These are phyloP conservation scores for Crepidodera aurea DNA, from an alignment of 2,888 invertebrate species.

Conservation along the genomic window DNA sequence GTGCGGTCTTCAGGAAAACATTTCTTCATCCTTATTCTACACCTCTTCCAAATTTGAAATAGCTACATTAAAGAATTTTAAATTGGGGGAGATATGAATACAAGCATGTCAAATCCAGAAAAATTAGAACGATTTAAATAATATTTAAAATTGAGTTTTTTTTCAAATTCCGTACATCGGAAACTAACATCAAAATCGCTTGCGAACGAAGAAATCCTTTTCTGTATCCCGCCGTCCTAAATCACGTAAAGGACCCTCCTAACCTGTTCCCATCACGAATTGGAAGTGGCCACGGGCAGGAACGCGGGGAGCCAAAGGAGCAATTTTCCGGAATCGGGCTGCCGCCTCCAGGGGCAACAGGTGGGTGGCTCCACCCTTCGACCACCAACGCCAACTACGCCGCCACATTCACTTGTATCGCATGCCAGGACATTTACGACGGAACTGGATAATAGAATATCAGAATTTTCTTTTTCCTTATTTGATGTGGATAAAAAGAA, in stretches of 20 bases:
- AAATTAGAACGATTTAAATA: too few relatives aligned
- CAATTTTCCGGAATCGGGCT: conserved; percentile 24
- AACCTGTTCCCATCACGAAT: conserved; percentile 26
- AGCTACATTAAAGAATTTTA: too few relatives aligned
- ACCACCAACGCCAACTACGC: conserved; percentile 34
- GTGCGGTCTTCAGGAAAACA: too few relatives aligned
- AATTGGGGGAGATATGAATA: too few relatives aligned
- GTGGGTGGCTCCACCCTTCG: conserved; percentile 53
- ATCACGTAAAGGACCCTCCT: conserved; percentile 25
- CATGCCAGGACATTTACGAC: conserved; percentile 4
- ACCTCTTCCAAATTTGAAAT: too few relatives aligned
- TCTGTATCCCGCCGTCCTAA: conserved; percentile 10
- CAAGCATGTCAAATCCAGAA: too few relatives aligned
- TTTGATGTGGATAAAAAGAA: not conserved
- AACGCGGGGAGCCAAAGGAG: conserved; percentile 21
- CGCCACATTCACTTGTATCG: conserved; percentile 11
- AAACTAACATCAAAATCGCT: too few relatives aligned
- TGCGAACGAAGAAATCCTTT: conserved; percentile 15
- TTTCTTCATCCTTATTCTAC: too few relatives aligned
- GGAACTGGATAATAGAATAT: conserved; percentile 7
- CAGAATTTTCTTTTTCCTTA: not conserved
- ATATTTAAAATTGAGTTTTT: too few relatives aligned
- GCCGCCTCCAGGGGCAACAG: conserved; percentile 53
- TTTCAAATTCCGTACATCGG: too few relatives aligned
- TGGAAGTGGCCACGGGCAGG: conserved; percentile 27